Evolutionary conservation across 2,797 vertebrate species (phyloP), one percentile per base, ranked within the genome.

Genomic region (Tamandua tetradactyla): DNA sequence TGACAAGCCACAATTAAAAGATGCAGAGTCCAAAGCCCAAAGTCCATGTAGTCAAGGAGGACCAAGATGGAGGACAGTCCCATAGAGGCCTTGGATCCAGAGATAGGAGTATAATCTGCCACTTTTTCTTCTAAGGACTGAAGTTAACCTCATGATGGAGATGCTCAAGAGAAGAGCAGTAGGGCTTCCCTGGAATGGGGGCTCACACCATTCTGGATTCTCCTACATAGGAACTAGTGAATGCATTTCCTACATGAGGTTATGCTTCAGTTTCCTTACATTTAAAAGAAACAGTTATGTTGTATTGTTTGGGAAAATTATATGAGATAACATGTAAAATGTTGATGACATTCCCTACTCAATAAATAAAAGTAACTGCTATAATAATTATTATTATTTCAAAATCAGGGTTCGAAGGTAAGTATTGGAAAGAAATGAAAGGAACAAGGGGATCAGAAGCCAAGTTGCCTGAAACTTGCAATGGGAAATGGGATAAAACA

Each of bases 111-210:
- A 6, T 3, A 1, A 80, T 6, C 68, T 9, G 8, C 12, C 82
- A 11, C 25, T 30, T 35, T 49, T 55, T 32, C 14, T 64, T 55
- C 27, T 7, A 69, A 62, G 32, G 32, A 66, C 35, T 4, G 11
- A 2, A 17, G 13, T 1, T 22, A 12, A 7, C 14, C 1, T 93
- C 17, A 37, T 23, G 23, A 1, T 0, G 0, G 7, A 25, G 71
- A 37, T 55, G n/a, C 23, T 20, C 0, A 13, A n/a, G 0, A 22
- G 47, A 7, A 2, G 18, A 35, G 14, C 18, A 3, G 42, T 32
- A 10, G 6, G 0, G 1, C 32, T 18, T 11, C 27, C 37, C 13
- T 15, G 37, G 32, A 13, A 18, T 2, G 3, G 1, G 27, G 0
- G 0, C 47, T 82, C 69, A 30, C 4, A 4, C 32, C 40, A 15